Evolutionary conservation across 2,888 invertebrate species (phyloP).

Genomic region (Mechanitis messenoides): DNA sequence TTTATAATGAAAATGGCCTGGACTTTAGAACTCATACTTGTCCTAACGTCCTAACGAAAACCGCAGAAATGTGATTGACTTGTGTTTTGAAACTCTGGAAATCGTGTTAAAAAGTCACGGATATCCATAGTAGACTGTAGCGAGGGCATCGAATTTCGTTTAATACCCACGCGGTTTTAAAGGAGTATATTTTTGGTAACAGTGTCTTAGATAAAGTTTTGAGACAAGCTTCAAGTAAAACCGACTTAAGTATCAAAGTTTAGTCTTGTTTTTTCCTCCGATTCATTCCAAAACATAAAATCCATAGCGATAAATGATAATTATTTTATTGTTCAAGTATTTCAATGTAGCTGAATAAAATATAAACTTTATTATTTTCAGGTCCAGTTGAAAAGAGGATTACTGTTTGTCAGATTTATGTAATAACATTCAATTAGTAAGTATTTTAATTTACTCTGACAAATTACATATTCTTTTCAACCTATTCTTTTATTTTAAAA

Average conservation of each 20-base stretch:
- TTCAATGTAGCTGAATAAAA: slow-evolving; percentile 69
- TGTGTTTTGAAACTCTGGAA: no score
- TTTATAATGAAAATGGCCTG: no score
- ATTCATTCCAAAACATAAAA: slow-evolving; percentile 69
- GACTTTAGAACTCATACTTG: no score
- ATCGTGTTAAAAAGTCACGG: no score
- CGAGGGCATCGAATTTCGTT: neutral
- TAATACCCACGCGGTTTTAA: neutral
- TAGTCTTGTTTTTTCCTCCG: slow-evolving; percentile 37
- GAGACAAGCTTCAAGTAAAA: slow-evolving; percentile 12
- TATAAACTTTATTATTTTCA: slow-evolving; percentile 47
- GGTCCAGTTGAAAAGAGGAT: slow-evolving; percentile 37
- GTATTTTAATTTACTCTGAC: neutral
- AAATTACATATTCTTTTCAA: no score
- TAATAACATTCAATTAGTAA: neutral
- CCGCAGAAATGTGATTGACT: no score
- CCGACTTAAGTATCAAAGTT: slow-evolving; percentile 33
- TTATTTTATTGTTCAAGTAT: slow-evolving; percentile 76
- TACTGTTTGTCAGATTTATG: neutral
- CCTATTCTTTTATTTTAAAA: no score
- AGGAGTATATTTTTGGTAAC: neutral
- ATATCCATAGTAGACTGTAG: no score
- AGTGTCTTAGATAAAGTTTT: slow-evolving; percentile 11
- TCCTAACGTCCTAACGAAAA: no score
- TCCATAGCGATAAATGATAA: slow-evolving; percentile 69